Conservation (phyloP, 2,113 vertebrate genomes). For the Lucifuga dentata region DNA sequence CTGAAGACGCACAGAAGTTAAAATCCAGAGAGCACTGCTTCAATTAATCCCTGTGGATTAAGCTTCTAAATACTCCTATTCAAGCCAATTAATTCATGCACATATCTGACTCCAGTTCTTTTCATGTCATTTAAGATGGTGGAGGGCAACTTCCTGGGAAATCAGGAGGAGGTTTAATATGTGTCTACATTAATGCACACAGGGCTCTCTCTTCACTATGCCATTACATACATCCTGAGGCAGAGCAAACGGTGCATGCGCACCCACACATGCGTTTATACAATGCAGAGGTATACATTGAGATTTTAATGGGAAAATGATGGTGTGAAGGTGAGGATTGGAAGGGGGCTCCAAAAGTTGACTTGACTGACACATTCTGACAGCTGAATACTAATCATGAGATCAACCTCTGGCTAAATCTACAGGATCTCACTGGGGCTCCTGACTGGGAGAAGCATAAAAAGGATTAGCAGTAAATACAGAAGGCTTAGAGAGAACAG, state of each 20-base stretch:
- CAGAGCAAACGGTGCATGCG: slow-evolving; percentile 21
- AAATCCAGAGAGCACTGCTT: slow-evolving; percentile 78
- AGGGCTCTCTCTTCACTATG: slow-evolving; percentile 60
- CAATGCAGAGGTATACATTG: slow-evolving; percentile 70
- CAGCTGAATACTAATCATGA: slow-evolving; percentile 86
- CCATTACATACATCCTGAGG: slow-evolving; percentile 61
- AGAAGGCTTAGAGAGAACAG: slow-evolving; percentile 78
- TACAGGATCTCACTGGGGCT: slow-evolving; percentile 82
- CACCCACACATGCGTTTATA: slow-evolving; percentile 13
- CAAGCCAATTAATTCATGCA: slow-evolving; percentile 86
- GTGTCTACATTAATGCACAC: slow-evolving; percentile 79
- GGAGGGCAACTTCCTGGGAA: slow-evolving; percentile 79
- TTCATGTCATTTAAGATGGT: slow-evolving; percentile 78
- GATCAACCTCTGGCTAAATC: slow-evolving; percentile 84
- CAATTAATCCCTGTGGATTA: slow-evolving; percentile 81
- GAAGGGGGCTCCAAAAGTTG: slow-evolving; percentile 77
- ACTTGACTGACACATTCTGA: slow-evolving; percentile 81
- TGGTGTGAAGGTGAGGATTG: slow-evolving; percentile 52
- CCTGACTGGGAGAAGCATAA: slow-evolving; percentile 80
- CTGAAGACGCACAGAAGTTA: slow-evolving; percentile 72
- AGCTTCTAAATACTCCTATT: slow-evolving; percentile 83
- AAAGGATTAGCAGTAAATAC: slow-evolving; percentile 85
- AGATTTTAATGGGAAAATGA: slow-evolving; percentile 62
- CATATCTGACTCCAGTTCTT: slow-evolving; percentile 78
- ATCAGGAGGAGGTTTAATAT: slow-evolving; percentile 67